Evolutionary conservation across 2,797 vertebrate genomes (phyloP).

Genomic region (Pangasius djambal): DNA sequence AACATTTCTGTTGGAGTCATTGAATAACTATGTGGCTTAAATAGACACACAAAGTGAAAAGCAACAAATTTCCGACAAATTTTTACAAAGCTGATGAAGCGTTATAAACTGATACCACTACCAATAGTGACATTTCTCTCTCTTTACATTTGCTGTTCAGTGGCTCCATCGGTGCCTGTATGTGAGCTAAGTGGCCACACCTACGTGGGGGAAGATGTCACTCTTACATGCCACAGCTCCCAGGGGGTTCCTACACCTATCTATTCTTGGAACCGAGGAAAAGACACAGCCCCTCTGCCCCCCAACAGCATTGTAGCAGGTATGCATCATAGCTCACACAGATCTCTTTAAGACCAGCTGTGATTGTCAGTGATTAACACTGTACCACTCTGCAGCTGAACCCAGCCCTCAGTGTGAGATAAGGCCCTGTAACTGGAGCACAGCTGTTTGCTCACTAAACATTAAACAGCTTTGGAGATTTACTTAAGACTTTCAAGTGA

Average conservation of each 20-base stretch:
- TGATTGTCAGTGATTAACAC: not conserved
- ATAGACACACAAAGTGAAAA: not conserved
- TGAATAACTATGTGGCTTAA: not conserved
- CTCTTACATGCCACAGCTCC: slow-evolving; percentile 67
- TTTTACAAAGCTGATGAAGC: not conserved
- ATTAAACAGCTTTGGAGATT: slow-evolving; percentile 7
- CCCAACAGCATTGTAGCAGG: slow-evolving; percentile 69
- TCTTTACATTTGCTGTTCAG: slow-evolving; percentile 54
- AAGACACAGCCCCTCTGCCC: slow-evolving; percentile 58
- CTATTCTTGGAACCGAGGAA: slow-evolving; percentile 68
- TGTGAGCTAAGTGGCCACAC: slow-evolving; percentile 66
- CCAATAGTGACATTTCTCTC: not conserved
- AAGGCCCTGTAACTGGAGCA: slow-evolving; percentile 4
- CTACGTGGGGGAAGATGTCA: slow-evolving; percentile 66
- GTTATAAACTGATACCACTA: not conserved
- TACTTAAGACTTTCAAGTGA: slow-evolving; percentile 9
- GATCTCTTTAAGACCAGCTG: not conserved
- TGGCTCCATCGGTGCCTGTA: slow-evolving; percentile 67
- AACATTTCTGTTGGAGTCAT: not conserved
- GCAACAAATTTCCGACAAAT: not conserved
- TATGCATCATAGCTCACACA: slow-evolving; percentile 37
- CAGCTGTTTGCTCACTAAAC: slow-evolving; percentile 47
- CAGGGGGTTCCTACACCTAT: slow-evolving; percentile 68
- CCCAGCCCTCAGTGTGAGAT: slow-evolving; percentile 23
- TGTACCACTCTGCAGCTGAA: not conserved